phyloP scores from a whole-genome alignment of 2,797 vertebrate species.

The Anguilla pacifica region DNA sequence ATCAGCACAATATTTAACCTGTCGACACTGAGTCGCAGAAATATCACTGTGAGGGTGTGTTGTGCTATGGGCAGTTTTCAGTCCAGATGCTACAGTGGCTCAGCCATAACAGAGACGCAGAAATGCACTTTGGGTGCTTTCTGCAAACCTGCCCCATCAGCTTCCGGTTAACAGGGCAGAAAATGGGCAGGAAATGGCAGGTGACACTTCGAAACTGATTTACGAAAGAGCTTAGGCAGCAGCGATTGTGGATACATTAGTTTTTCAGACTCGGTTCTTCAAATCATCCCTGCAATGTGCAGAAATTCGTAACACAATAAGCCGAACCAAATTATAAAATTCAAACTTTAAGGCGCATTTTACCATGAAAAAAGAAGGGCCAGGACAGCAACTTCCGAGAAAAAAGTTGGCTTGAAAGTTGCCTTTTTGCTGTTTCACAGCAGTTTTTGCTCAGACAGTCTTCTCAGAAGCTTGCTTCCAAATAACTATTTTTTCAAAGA shows the following conservation, averaged over 20 bases:
- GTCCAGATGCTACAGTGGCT: neutral
- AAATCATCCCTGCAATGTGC: neutral
- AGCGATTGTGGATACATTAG: neutral
- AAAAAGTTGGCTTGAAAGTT: neutral
- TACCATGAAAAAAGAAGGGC: neutral
- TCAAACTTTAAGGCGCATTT: neutral
- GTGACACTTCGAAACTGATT: neutral
- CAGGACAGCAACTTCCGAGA: neutral
- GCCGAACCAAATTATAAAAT: neutral
- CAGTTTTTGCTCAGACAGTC: neutral
- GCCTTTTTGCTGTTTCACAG: neutral
- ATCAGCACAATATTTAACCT: slow-evolving; percentile 23
- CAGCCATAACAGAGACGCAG: neutral
- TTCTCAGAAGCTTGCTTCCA: neutral
- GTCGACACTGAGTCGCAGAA: neutral
- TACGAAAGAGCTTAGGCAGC: neutral
- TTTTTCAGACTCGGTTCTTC: neutral
- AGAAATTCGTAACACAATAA: neutral
- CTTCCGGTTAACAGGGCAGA: neutral
- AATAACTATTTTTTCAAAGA: neutral
- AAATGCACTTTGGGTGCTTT: neutral
- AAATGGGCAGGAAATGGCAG: neutral
- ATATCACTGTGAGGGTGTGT: neutral
- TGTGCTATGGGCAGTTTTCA: neutral
- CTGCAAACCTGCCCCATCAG: neutral